Conservation (phyloP, 2,797 vertebrate species). For the Nyctibius grandis region DNA sequence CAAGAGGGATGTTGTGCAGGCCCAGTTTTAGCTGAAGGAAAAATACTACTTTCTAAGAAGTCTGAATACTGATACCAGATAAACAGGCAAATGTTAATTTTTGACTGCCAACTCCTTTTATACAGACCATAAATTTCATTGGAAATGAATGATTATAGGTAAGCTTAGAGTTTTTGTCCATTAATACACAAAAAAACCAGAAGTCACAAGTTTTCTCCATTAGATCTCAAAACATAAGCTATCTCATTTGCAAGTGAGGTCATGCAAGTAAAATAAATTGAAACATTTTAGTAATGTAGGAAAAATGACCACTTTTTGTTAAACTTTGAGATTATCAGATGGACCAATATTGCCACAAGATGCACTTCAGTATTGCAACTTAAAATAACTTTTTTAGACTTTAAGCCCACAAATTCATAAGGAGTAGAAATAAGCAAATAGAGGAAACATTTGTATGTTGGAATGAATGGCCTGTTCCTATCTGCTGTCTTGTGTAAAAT, state of each 20-base stretch:
- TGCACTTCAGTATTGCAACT: not conserved
- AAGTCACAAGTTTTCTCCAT: not conserved
- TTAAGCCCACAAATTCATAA: not conserved
- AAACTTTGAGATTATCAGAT: not conserved
- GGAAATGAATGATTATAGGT: not conserved
- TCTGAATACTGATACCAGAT: not conserved
- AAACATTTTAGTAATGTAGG: not conserved
- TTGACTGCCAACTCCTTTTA: not conserved
- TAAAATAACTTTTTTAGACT: slow-evolving; percentile 5
- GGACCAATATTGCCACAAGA: not conserved
- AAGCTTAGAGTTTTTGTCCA: not conserved
- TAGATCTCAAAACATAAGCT: not conserved
- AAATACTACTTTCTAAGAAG: not conserved
- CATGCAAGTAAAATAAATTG: not conserved
- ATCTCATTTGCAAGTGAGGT: slow-evolving; percentile 10
- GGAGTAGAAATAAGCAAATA: not conserved
- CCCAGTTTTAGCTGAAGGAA: not conserved
- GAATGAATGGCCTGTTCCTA: not conserved
- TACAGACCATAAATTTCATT: not conserved
- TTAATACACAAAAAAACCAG: not conserved
- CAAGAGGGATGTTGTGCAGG: not conserved
- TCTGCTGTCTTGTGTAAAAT: not conserved
- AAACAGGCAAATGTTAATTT: not conserved
- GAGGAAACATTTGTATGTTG: not conserved
- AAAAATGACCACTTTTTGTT: not conserved